phyloP scores from a whole-genome alignment of 2,797 vertebrate species.

The Pterois miles region DNA sequence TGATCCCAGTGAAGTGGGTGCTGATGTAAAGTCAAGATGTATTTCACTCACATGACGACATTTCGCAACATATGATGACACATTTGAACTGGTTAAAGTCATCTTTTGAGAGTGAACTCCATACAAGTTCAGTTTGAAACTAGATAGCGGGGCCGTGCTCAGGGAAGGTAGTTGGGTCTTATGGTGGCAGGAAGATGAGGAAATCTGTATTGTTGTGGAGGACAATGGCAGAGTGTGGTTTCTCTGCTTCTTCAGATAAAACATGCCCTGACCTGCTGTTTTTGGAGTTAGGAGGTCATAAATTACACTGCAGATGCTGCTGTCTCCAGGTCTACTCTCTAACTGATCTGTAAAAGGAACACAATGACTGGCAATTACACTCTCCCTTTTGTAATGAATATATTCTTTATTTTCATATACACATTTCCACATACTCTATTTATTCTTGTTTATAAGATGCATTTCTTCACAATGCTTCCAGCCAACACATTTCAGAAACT shows the following conservation, averaged over 20 bases:
- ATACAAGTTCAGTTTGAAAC: neutral
- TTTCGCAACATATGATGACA: neutral
- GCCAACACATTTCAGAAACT: conserved; percentile 42
- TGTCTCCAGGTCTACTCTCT: neutral
- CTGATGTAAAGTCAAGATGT: conserved; percentile 4
- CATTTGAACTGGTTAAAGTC: neutral
- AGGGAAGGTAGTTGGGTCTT: neutral
- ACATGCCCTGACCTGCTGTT: neutral
- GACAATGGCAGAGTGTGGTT: conserved; percentile 58
- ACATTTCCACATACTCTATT: conserved; percentile 51
- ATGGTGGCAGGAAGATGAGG: conserved; percentile 64
- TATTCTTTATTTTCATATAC: conserved; percentile 71
- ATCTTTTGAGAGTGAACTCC: neutral
- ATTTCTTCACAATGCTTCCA: conserved; percentile 32
- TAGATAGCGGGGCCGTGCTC: neutral
- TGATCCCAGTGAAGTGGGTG: too few relatives aligned
- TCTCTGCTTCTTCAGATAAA: conserved; percentile 74
- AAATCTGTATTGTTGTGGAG: conserved; percentile 53
- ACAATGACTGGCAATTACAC: neutral
- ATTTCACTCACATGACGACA: neutral
- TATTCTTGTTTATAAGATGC: conserved; percentile 34
- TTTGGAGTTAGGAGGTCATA: conserved; percentile 50
- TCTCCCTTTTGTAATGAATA: conserved; percentile 40
- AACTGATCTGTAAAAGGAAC: neutral
- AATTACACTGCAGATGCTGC: conserved; percentile 53